Conservation (phyloP, 2,888 invertebrate species). For the Slavum lentiscoides region DNA sequence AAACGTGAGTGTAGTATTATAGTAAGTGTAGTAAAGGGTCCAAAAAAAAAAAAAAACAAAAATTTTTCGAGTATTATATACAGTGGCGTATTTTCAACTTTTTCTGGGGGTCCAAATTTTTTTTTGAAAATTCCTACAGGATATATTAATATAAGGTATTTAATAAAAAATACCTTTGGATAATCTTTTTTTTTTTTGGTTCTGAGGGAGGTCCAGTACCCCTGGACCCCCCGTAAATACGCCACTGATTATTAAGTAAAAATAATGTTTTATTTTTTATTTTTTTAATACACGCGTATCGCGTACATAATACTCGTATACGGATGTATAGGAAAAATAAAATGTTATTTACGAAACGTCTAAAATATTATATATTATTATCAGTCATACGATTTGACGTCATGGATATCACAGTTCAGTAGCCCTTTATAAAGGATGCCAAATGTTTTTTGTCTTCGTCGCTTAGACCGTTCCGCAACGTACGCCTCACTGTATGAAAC, state of each 20-base stretch:
- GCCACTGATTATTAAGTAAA: constrained; percentile 28
- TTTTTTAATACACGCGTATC: too few relatives aligned
- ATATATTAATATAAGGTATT: too few relatives aligned
- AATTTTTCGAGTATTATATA: background rate
- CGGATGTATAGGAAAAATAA: constrained; percentile 31
- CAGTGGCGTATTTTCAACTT: too few relatives aligned
- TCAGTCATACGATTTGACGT: constrained; percentile 46
- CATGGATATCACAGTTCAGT: constrained; percentile 61
- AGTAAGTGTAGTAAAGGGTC: too few relatives aligned
- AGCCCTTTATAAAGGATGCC: constrained; percentile 74
- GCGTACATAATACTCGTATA: too few relatives aligned
- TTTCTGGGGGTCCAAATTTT: too few relatives aligned
- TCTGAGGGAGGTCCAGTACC: too few relatives aligned
- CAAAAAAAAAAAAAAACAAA: constrained; percentile 7
- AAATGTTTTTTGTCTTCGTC: constrained; percentile 80
- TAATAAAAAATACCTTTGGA: too few relatives aligned
- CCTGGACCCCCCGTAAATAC: too few relatives aligned
- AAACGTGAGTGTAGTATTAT: too few relatives aligned
- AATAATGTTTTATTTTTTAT: background rate
- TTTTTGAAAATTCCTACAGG: too few relatives aligned
- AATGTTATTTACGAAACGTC: constrained; percentile 16
- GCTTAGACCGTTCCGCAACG: constrained; percentile 77
- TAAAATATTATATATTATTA: constrained; percentile 44
- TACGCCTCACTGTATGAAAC: constrained; percentile 72
- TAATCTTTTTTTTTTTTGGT: too few relatives aligned